Evolutionary conservation across 2,888 invertebrate genomes (phyloP).

Genomic region (Tethea ocularis): DNA sequence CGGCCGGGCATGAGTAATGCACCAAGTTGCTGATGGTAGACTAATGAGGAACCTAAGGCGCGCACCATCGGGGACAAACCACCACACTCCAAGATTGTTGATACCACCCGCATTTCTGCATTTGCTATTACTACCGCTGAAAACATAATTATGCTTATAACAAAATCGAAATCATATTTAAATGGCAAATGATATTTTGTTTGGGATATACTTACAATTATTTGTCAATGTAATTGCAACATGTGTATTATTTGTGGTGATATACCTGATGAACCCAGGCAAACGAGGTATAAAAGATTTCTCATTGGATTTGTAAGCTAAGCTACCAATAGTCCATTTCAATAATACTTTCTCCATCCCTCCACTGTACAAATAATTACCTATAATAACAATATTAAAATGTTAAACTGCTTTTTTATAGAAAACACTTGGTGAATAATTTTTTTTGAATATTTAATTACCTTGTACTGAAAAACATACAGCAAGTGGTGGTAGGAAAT

Average conservation of each 20-base stretch:
- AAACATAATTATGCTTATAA: no score
- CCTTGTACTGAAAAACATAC: slow-evolving; percentile 70
- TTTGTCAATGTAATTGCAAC: slow-evolving; percentile 70
- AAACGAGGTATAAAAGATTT: slow-evolving; percentile 72
- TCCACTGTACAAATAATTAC: slow-evolving; percentile 70
- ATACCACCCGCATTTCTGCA: slow-evolving; percentile 59
- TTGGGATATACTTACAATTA: slow-evolving; percentile 62
- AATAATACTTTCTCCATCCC: slow-evolving; percentile 77
- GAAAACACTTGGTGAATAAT: no score
- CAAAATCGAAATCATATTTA: no score
- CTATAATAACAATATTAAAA: slow-evolving; percentile 42
- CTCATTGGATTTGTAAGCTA: slow-evolving; percentile 61
- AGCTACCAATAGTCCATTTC: slow-evolving; percentile 70
- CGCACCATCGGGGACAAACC: slow-evolving; percentile 65
- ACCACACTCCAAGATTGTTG: slow-evolving; percentile 75
- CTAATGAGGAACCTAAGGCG: slow-evolving; percentile 57
- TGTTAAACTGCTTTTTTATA: background rate
- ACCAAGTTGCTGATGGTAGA: slow-evolving; percentile 54
- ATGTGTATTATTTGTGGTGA: slow-evolving; percentile 62
- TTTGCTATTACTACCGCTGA: slow-evolving; percentile 74
- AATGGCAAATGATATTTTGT: no score
- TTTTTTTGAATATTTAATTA: slow-evolving; percentile 28
- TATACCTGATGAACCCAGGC: slow-evolving; percentile 68
- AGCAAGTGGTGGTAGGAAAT: slow-evolving; percentile 68
- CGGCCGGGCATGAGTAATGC: slow-evolving; percentile 71